Conservation (phyloP, 2,113 vertebrate species). For the Ictidomys tridecemlineatus region DNA sequence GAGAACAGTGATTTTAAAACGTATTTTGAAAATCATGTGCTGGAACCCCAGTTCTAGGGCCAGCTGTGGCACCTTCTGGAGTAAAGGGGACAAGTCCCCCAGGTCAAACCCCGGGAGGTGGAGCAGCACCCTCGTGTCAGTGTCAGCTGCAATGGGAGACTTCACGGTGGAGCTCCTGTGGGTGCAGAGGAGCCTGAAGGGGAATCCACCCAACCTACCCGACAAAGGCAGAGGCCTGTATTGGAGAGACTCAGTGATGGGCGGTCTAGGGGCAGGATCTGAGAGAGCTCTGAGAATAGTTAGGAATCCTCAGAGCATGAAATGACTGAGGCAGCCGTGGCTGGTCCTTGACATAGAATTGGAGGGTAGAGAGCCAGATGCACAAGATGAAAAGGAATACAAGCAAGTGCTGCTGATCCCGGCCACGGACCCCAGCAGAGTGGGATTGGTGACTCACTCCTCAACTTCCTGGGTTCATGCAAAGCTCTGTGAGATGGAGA, state of each 20-base stretch:
- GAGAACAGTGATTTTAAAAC: not conserved
- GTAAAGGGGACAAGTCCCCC: rapidly evolving
- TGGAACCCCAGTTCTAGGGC: not conserved
- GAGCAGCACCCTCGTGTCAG: rapidly evolving
- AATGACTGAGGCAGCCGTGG: too few species aligned
- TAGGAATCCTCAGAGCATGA: not conserved
- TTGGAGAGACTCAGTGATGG: not conserved
- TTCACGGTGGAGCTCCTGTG: rapidly evolving
- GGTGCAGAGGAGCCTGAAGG: not conserved
- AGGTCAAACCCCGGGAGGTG: rapidly evolving
- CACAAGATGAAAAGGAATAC: not conserved
- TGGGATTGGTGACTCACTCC: too few species aligned
- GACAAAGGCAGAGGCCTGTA: too few species aligned
- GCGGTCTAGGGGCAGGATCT: not conserved
- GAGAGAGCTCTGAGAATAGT: not conserved
- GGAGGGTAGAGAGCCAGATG: not conserved
- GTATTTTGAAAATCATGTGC: not conserved
- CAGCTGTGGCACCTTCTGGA: not conserved
- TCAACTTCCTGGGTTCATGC: not conserved
- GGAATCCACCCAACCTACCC: not conserved
- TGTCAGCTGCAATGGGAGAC: rapidly evolving
- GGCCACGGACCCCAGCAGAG: not conserved
- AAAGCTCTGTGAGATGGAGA: not conserved
- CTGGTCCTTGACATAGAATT: not conserved
- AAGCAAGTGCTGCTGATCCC: not conserved